Evolutionary conservation across 2,113 vertebrate genomes (phyloP).

Genomic region (Thamnophis sirtalis): DNA sequence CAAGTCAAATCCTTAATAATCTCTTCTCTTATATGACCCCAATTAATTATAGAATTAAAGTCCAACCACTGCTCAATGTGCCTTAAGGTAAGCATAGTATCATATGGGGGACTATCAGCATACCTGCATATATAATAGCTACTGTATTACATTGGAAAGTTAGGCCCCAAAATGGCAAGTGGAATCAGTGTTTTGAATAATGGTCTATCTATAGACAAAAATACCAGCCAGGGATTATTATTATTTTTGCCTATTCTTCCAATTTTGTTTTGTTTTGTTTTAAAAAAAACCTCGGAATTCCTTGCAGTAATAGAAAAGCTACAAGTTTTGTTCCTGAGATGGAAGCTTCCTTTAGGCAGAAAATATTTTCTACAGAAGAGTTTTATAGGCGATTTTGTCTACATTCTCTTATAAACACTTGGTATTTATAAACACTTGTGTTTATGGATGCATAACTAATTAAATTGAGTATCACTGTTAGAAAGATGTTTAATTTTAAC

Average conservation of each 20-base stretch:
- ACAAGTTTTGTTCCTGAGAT: not conserved
- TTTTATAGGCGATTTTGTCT: not conserved
- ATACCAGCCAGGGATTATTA: not conserved
- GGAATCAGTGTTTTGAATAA: not conserved
- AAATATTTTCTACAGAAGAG: not conserved
- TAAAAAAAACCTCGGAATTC: not conserved
- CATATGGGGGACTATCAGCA: not conserved
- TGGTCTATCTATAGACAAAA: not conserved
- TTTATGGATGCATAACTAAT: not conserved
- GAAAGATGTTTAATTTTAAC: not conserved
- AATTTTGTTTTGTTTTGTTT: not conserved
- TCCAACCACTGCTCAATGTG: not conserved
- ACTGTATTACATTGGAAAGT: not conserved
- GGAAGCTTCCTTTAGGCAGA: not conserved
- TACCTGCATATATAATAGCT: not conserved
- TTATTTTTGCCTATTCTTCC: not conserved
- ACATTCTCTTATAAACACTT: not conserved
- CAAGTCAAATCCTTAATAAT: not conserved
- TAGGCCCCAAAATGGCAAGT: not conserved
- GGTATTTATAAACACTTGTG: not conserved
- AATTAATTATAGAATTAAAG: not conserved
- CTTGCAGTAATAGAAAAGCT: not conserved
- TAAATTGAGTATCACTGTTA: not conserved
- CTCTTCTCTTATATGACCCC: not conserved
- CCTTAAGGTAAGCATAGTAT: not conserved